These are phyloP conservation scores for Lates calcarifer DNA, from an alignment of 2,113 vertebrate genomes.

Conservation along the genomic window DNA sequence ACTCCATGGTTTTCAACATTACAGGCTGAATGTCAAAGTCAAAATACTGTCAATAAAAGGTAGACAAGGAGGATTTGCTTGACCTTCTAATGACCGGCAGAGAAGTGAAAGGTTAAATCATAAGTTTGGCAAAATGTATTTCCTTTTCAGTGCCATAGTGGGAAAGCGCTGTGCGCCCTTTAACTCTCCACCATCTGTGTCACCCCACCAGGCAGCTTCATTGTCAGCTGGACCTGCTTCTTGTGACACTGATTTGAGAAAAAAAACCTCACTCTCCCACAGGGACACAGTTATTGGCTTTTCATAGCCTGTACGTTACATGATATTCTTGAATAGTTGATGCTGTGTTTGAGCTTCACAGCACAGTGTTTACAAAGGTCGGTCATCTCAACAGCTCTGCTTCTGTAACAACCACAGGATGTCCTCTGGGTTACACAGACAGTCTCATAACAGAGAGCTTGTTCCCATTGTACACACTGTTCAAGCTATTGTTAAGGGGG, in stretches of 20 bases:
- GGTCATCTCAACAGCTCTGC: slow-evolving; percentile 43
- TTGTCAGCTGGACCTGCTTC: slow-evolving; percentile 10
- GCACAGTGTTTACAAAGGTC: slow-evolving; percentile 40
- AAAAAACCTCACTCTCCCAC: slow-evolving; percentile 24
- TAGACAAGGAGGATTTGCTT: neutral
- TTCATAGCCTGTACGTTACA: slow-evolving; percentile 34
- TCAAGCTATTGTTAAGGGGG: neutral
- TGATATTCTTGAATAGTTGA: slow-evolving; percentile 57
- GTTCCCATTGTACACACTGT: slow-evolving; percentile 7
- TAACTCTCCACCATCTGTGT: neutral
- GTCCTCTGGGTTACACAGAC: slow-evolving; percentile 26
- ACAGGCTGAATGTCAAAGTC: no score
- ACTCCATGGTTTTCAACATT: no score
- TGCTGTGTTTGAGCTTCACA: slow-evolving; percentile 35
- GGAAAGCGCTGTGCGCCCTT: neutral
- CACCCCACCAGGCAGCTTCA: neutral
- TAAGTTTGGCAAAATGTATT: neutral
- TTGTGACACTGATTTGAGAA: slow-evolving; percentile 8
- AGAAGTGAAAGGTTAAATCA: neutral
- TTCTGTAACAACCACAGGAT: slow-evolving; percentile 35
- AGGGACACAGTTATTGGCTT: slow-evolving; percentile 33
- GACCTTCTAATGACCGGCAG: neutral
- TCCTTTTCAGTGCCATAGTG: neutral
- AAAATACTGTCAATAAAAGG: neutral
- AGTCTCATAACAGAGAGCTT: slow-evolving; percentile 6